A percentile compares a stretch with the other conserved stretches of the same genome.
These are phyloP conservation scores for Sander vitreus DNA, from an alignment of 2,113 vertebrate genomes.

Conservation along the genomic window DNA sequence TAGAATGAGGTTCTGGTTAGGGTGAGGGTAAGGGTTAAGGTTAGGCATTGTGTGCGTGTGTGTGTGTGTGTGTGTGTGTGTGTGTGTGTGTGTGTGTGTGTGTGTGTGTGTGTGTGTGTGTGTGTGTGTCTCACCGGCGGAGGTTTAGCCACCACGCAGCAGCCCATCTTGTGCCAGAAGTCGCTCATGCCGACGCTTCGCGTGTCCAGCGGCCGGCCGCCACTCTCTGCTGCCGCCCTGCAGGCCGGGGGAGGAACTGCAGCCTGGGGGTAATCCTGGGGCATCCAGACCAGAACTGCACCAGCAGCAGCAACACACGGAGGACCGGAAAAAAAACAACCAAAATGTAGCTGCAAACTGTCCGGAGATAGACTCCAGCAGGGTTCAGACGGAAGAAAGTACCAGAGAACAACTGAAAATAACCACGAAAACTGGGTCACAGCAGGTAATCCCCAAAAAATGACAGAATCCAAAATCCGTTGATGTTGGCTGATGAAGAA, in stretches of 20 bases:
- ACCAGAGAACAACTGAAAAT: too few relatives aligned
- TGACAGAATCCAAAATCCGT: too few relatives aligned
- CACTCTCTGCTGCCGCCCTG: constrained; percentile 73
- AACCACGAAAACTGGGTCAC: too few relatives aligned
- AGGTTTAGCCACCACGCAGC: constrained; percentile 93
- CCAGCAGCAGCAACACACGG: not conserved
- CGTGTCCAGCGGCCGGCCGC: constrained; percentile 51
- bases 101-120: not conserved
- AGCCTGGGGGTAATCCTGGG: constrained; percentile 57
- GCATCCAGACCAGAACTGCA: constrained; percentile 59
- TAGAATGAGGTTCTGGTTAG: too few relatives aligned
- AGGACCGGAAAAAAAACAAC: not conserved
- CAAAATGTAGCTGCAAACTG: too few relatives aligned
- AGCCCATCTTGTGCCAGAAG: constrained; percentile 97
- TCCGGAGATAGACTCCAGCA: not conserved
- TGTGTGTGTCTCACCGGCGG: constrained; percentile 87
- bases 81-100: too few relatives aligned
- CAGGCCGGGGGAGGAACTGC: constrained; percentile 65
- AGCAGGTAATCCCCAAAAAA: accelerated
- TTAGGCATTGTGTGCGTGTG: too few relatives aligned
- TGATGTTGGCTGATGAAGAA: too few relatives aligned
- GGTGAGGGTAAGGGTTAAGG: too few relatives aligned
- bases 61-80: too few relatives aligned
- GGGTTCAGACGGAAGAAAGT: too few relatives aligned
- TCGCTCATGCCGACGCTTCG: constrained; percentile 88